phyloP scores from a whole-genome alignment of 64 coral and sea anemone genomes.

The Anthopleura sola region DNA sequence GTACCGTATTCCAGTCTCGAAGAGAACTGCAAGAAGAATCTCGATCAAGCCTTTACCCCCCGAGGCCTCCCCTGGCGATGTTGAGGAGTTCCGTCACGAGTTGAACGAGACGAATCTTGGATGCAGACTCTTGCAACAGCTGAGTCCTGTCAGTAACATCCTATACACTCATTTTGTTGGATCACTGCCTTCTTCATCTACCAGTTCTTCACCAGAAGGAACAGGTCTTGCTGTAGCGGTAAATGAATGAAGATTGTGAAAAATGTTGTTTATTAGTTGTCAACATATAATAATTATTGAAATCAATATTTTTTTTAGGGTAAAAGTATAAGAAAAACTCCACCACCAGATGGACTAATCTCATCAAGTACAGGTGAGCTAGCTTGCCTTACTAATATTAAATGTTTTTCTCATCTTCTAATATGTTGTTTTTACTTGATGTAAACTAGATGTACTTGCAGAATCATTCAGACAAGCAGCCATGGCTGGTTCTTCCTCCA shows the following conservation, averaged over 20 bases:
- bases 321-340: background rate
- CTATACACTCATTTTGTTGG: background rate
- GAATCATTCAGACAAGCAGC: background rate
- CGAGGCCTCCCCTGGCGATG: background rate
- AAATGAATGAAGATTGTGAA: no score
- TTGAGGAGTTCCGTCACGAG: background rate
- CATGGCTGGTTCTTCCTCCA: background rate
- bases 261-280: background rate
- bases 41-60: background rate
- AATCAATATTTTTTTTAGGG: background rate
- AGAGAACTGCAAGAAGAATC: background rate
- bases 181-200: background rate
- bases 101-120: background rate
- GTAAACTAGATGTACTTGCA: background rate
- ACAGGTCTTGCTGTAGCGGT: background rate
- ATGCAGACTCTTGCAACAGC: background rate
- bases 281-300: background rate
- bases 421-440: background rate
- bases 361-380: background rate
- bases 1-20: background rate
- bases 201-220: background rate
- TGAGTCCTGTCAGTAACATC: background rate
- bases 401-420: background rate
- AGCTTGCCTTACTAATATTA: no score
- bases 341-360: background rate